These are phyloP conservation scores for Aplysina aerophoba DNA, from an alignment of 37 sponge, comb jelly and placozoan species.

Conservation along the genomic window DNA sequence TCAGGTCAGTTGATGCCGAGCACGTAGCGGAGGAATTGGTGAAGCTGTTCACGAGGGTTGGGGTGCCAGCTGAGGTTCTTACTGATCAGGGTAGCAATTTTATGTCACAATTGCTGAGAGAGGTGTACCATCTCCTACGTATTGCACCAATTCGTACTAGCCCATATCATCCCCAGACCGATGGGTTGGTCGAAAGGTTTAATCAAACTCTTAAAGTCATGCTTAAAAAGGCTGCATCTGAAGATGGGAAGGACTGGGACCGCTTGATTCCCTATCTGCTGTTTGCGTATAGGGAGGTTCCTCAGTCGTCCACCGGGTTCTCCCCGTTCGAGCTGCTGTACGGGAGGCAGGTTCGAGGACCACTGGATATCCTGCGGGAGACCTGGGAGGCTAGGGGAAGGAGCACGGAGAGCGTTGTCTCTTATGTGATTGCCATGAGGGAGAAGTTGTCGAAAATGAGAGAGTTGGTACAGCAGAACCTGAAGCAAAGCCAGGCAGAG, in stretches of 20 bases:
- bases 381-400: slow-evolving; percentile 24
- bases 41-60: neutral
- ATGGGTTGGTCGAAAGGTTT: slow-evolving; percentile 62
- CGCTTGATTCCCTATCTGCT: slow-evolving; percentile 35
- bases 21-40: slow-evolving; percentile 11
- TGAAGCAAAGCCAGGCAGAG: neutral
- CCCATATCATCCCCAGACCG: slow-evolving; percentile 52
- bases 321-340: slow-evolving; percentile 59
- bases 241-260: slow-evolving; percentile 46
- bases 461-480: neutral
- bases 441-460: neutral
- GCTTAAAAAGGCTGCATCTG: slow-evolving; percentile 6
- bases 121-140: neutral
- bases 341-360: slow-evolving; percentile 51
- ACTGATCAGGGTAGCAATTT: slow-evolving; percentile 17
- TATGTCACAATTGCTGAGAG: neutral
- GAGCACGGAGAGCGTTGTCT: neutral
- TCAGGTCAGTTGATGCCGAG: neutral
- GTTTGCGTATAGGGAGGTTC: slow-evolving; percentile 58
- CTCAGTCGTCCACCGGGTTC: slow-evolving; percentile 49
- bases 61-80: slow-evolving; percentile 20
- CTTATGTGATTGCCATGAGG: neutral
- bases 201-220: slow-evolving; percentile 50
- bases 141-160: slow-evolving; percentile 12
- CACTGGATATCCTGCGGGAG: slow-evolving; percentile 58